Base-by-base conservation (phyloP, 2,888 invertebrate species). In the Drosophila stalkeri region DNA sequence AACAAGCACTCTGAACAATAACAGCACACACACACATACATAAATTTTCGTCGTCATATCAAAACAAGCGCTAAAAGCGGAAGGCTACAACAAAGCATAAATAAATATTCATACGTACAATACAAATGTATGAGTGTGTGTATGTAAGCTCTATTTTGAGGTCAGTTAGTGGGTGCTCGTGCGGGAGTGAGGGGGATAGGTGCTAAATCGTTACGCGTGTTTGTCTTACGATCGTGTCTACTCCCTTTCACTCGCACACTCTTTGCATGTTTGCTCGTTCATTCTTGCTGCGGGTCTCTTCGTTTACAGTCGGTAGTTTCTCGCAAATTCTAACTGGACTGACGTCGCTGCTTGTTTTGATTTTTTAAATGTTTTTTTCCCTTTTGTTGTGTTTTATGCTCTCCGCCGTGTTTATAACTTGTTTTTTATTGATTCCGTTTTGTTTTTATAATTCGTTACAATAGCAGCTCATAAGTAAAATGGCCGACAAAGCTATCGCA, bases 371-470 rank as follows among this genome's bases (percentile, higher is more conserved):
- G 47, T 59, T 23, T 7, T 16, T 33, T 54, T 66, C 11, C 18
- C 18, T 63, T 66, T 67, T 69, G 39, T 69, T 70, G 20, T 67
- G 46, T 52, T 80, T 69, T 47, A 66, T 75, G 56, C 27, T 56
- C 16, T 54, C 11, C 41, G 1, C 41, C 62, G 43, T 31, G 61
- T 77, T 72, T 62, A 72, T 73, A 70, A 65, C 77, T 49, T 14
- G 73, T 81, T 82, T 85, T 85, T 85, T 82, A 72, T 77, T 77
- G 73, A 73, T 80, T 86, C 77, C 77, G 72, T 84, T 85, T 80
- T 86, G 81, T 87, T 84, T 78, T 62, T 31, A 18, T 49, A 65
- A 73, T 85, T 86, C 83, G 80, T 86, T 84, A 82, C 86, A 86
- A 83, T 76, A 70, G 71, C 47, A 1, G 8, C 80, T 64, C 76